A percentile compares a stretch with the other conserved stretches of the same genome.
Evolutionary conservation across 2,113 vertebrate genomes (phyloP).

Genomic region (Scolopax mira): DNA sequence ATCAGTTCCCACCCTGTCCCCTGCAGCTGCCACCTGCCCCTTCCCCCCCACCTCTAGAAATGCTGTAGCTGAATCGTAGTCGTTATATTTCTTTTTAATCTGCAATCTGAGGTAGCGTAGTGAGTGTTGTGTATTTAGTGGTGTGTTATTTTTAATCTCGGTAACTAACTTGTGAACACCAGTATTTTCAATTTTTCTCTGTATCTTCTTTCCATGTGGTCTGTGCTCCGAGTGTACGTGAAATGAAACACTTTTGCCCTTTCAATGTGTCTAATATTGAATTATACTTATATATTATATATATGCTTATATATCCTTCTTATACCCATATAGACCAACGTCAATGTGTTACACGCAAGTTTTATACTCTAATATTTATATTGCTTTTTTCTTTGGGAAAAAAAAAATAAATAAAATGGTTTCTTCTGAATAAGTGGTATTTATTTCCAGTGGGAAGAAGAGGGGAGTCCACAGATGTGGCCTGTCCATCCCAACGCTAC

Average conservation of each 20-base stretch:
- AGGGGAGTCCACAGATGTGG: background rate
- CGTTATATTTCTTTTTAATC: slow-evolving; percentile 71
- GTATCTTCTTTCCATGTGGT: slow-evolving; percentile 74
- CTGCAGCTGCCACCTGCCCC: slow-evolving; percentile 48
- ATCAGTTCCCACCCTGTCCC: slow-evolving; percentile 30
- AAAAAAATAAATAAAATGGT: slow-evolving; percentile 95
- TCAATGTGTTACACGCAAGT: slow-evolving; percentile 92
- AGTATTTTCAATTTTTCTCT: slow-evolving; percentile 68
- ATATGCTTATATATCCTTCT: slow-evolving; percentile 91
- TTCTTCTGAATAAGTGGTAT: slow-evolving; percentile 81
- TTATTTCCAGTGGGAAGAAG: background rate
- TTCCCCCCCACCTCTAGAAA: background rate
- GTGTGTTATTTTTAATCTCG: slow-evolving; percentile 72
- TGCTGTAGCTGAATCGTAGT: slow-evolving; percentile 65
- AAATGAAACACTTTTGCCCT: slow-evolving; percentile 85
- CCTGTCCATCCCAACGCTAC: rapidly evolving
- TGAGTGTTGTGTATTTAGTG: slow-evolving; percentile 74
- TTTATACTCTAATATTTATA: slow-evolving; percentile 99
- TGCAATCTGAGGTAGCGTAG: slow-evolving; percentile 74
- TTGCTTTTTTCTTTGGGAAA: slow-evolving; percentile 90
- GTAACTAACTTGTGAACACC: slow-evolving; percentile 72
- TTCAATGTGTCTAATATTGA: slow-evolving; percentile 86
- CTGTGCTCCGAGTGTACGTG: slow-evolving; percentile 84
- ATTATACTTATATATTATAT: slow-evolving; percentile 89
- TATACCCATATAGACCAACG: slow-evolving; percentile 87